Conservation (phyloP, 2,797 vertebrate species). For the Pitangus sulphuratus region DNA sequence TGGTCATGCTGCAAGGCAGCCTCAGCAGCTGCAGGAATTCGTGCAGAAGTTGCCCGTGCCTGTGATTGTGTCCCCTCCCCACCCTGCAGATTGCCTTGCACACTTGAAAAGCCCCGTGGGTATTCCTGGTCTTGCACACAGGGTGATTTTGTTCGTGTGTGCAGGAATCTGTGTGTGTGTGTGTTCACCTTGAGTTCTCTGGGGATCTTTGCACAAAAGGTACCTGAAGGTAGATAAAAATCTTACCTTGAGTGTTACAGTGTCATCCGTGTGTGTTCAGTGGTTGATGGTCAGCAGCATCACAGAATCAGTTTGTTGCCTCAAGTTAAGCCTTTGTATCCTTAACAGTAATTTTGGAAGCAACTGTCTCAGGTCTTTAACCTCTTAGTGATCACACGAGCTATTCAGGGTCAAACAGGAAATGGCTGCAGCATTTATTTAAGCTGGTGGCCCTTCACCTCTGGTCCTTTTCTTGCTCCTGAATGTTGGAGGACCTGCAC, state of each 20-base stretch:
- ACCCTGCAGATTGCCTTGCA: not conserved
- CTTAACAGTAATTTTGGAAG: not conserved
- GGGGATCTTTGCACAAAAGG: not conserved
- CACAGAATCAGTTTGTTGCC: not conserved
- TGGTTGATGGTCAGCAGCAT: not conserved
- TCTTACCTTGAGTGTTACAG: not conserved
- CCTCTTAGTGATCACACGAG: not conserved
- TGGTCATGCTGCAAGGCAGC: not conserved
- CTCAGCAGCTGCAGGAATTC: slow-evolving; percentile 41
- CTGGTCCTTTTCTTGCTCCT: not conserved
- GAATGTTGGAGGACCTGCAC: not conserved
- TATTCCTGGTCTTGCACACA: not conserved
- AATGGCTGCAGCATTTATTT: slow-evolving; percentile 8
- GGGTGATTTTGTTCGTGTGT: not conserved
- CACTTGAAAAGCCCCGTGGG: not conserved
- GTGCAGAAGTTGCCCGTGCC: not conserved
- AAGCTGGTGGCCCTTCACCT: not conserved
- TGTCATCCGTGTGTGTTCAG: not conserved
- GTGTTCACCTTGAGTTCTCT: not conserved
- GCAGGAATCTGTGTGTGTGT: not conserved
- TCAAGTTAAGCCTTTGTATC: not conserved
- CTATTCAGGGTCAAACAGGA: not conserved
- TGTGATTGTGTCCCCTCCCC: not conserved
- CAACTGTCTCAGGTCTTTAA: not conserved
- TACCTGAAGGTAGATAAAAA: not conserved